phyloP scores from a whole-genome alignment of 2,888 invertebrate genomes.

The Allolobophora icterica region DNA sequence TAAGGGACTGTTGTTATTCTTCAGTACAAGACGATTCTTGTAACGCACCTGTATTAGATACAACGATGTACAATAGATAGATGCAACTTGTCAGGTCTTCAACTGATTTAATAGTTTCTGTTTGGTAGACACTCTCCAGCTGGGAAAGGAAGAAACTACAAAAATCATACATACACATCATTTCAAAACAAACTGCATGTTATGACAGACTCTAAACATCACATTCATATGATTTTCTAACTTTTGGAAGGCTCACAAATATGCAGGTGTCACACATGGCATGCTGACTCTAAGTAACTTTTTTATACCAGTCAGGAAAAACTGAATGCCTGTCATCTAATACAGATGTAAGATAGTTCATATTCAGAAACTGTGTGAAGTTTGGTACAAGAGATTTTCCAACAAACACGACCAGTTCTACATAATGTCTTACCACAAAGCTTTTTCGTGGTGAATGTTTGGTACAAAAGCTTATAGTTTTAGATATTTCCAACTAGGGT shows the following conservation, averaged over 20 bases:
- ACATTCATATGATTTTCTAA: no score
- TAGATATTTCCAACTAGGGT: no score
- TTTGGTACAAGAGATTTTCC: background rate
- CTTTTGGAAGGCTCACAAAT: no score
- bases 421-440: background rate
- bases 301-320: no score
- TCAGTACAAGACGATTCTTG: background rate
- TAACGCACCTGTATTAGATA: background rate
- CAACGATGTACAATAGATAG: background rate
- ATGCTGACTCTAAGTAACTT: no score
- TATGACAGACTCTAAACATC: no score
- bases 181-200: background rate
- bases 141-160: conserved; percentile 11
- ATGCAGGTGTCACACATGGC: no score
- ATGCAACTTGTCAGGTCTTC: conserved; percentile 9
- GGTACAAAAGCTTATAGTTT: background rate
- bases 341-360: background rate
- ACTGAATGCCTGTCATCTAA: background rate
- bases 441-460: background rate
- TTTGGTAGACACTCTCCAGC: background rate
- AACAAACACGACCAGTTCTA: no score
- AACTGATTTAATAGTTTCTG: conserved; percentile 6
- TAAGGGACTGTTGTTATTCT: no score
- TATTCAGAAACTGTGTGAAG: background rate
- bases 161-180: background rate